phyloP scores from a whole-genome alignment of 2,113 vertebrate genomes.

The Anoura caudifer region DNA sequence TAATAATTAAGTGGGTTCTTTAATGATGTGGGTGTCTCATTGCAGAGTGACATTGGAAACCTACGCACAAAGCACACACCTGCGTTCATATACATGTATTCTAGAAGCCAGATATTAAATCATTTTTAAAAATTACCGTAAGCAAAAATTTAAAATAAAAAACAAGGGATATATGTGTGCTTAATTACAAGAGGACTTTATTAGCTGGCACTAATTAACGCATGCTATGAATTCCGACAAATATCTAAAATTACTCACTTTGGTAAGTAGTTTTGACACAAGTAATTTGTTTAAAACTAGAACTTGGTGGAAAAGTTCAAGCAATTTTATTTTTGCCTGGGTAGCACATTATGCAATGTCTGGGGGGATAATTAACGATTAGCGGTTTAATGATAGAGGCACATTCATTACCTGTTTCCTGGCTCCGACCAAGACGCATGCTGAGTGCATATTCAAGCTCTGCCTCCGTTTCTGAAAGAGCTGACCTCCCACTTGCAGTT shows the following conservation, averaged over 20 bases:
- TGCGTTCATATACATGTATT: neutral
- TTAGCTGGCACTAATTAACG: constrained; percentile 83
- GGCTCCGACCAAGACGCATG: neutral
- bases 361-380: constrained; percentile 67
- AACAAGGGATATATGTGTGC: constrained; percentile 74
- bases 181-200: constrained; percentile 83
- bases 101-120: constrained; percentile 59
- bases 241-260: constrained; percentile 81
- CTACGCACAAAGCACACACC: neutral
- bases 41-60: neutral
- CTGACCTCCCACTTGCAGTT: neutral
- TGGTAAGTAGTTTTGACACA: constrained; percentile 79
- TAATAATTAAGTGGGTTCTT: constrained; percentile 29
- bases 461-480: accelerated
- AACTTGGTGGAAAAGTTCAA: constrained; percentile 73
- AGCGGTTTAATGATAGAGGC: constrained; percentile 58
- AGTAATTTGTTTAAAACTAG: constrained; percentile 75
- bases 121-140: constrained; percentile 65
- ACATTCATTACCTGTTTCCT: constrained; percentile 24
- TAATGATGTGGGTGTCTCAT: neutral
- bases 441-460: neutral
- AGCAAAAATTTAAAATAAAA: constrained; percentile 67
- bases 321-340: constrained; percentile 70
- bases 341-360: constrained; percentile 61
- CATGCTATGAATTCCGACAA: constrained; percentile 81